Base-by-base conservation (phyloP, 2,113 vertebrate species). In the Miniopterus natalensis region DNA sequence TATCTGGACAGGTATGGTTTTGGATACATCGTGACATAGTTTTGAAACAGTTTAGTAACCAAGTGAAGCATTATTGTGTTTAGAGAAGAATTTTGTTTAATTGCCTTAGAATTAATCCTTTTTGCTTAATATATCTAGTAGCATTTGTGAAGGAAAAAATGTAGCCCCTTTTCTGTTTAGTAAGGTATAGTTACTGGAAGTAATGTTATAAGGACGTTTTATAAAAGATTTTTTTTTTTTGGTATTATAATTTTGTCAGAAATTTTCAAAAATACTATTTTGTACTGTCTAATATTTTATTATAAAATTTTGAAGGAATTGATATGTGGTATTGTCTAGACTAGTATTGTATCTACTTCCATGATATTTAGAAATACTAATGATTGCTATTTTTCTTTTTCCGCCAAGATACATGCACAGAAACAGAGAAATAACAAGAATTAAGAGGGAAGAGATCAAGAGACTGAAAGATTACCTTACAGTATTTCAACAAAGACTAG, bases 361-460 rank as follows among this genome's bases (percentile, higher is more conserved):
- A 36, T 65, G 27, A 57, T 73, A 85, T 31, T 80, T 95, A 21
- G 49, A 77, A 94, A 91, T 95, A 40, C 13, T 96, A 65, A 57
- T 94, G 5, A 79, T 81, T 87, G 3, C 9, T 81, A 0, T 57
- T 95, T 97, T 97, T 55, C 10, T 96, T 71, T 97, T 93, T n/a
- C 31, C 40, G 98, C 59, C 88, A 90, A 99, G 99, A 93, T 99
- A 99, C 95, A 99, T 99, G 99, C 99, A 99, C 98, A 99, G 99
- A 98, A 99, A 99, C 98, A 98, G 99, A 97, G 99, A 99, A 97
- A 99, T 99, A 98, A 99, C 99, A 94, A 98, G 99, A 98, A 99
- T 99, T 98, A 99, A 99, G 97, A 98, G 99, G 47, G 99, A 99
- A 98, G 99, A 99, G 98, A 99, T 99, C 98, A 99, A 99, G 97